Base-by-base conservation (phyloP, 2,888 invertebrate genomes). In the Sarcophaga caerulescens region DNA sequence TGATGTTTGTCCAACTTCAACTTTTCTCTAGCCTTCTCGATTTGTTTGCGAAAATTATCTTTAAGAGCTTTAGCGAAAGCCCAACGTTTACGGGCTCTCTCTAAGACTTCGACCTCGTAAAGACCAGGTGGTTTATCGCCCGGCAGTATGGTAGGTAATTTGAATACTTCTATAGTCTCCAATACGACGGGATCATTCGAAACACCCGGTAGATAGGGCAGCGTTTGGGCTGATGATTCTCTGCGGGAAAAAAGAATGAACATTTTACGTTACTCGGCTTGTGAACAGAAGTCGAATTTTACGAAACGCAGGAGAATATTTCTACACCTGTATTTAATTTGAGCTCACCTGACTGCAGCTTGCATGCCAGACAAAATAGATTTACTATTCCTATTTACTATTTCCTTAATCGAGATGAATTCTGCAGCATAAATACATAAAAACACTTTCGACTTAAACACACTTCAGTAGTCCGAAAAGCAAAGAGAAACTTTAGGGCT, bases 81-180 rank as follows among this genome's bases (percentile, higher is more conserved):
- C 88, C 95, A 94, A 89, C 95, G 95, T 88, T 94, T 95, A 87
- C 96, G 93, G n/a, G 95, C 95, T 80, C 96, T 93, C 89, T 96
- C 96, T 62, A 97, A 95, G 87, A 96, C 93, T 87, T 95, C 94
- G 0, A 91, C 91, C 76, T 93, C 93, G 73, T 92, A 90, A 1
- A 92, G 87, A 3, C 93, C 93, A 0, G 93, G 93, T 1, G 90
- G 90, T 19, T 88, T 87, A 60, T 90, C 88, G 3, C 90, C 91
- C 0, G 90, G 84, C 45, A 93, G 88, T 11, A 92, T 84, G 0
- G 90, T 89, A 0, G 93, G 88, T 25, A 93, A 74, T 74, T 90
- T 89, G 57, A 92, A 92, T 0, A 93, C 79, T 86, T 93, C 93
- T 0, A 92, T 84, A 2, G 87, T 87, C 75, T 92, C 89, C 4